Percentiles rank a stretch among this genome's conserved stretches.
phyloP scores from a whole-genome alignment of 2,888 invertebrate species.

The Hypsopygia costalis region DNA sequence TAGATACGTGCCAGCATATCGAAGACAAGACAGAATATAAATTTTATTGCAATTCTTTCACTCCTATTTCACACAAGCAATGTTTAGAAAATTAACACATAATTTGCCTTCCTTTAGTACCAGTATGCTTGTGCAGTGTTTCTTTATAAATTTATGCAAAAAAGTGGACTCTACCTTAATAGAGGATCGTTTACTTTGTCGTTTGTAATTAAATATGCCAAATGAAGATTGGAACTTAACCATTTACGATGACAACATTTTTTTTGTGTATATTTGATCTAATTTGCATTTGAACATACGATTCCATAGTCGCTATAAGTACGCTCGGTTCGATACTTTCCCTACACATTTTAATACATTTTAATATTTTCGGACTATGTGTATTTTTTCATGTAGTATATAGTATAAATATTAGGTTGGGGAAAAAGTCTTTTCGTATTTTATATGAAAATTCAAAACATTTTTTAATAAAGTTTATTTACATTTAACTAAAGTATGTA shows the following conservation, averaged over 20 bases:
- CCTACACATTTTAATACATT: too few species aligned
- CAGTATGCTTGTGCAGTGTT: neutral
- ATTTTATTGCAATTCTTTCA: neutral
- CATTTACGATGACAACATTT: neutral
- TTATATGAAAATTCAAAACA: too few species aligned
- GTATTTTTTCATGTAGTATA: too few species aligned
- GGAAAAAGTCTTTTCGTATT: too few species aligned
- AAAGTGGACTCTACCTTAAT: neutral
- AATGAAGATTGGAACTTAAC: neutral
- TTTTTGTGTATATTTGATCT: neutral
- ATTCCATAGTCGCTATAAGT: too few species aligned
- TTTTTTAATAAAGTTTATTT: too few species aligned
- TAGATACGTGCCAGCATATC: too few species aligned
- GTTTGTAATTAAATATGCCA: neutral
- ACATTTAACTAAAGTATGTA: too few species aligned
- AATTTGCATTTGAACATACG: neutral
- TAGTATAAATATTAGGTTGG: too few species aligned
- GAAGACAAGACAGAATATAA: too few species aligned
- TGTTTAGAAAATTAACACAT: neutral
- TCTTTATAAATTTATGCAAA: neutral
- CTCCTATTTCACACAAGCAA: neutral
- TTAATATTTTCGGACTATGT: too few species aligned
- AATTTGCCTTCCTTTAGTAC: neutral
- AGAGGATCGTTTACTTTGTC: neutral
- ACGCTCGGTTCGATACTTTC: too few species aligned